These are phyloP conservation scores for Limnephilus marmoratus DNA, from an alignment of 2,888 invertebrate species.

Conservation along the genomic window DNA sequence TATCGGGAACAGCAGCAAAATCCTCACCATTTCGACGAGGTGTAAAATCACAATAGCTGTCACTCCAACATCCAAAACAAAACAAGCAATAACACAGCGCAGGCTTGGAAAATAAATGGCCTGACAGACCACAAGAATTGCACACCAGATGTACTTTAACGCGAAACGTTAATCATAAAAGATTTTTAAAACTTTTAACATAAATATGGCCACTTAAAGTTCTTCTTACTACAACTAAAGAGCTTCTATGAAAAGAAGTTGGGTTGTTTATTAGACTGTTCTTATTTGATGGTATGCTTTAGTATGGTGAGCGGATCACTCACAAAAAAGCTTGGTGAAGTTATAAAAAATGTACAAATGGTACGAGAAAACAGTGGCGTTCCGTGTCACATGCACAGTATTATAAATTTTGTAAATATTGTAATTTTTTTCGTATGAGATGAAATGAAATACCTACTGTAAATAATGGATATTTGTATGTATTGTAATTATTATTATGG, in stretches of 20 bases:
- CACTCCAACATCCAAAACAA: constrained; percentile 39
- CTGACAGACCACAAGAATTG: background rate
- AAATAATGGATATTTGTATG: no score
- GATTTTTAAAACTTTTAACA: background rate
- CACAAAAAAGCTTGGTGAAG: background rate
- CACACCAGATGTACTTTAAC: background rate
- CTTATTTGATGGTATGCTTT: background rate
- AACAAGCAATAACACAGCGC: constrained; percentile 39
- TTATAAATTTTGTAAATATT: background rate
- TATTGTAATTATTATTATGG: no score
- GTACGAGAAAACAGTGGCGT: background rate
- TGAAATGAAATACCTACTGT: no score
- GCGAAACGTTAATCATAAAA: background rate
- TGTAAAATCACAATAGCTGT: constrained; percentile 50
- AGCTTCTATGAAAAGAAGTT: background rate
- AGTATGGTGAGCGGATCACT: background rate
- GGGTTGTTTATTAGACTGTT: background rate
- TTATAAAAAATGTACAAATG: no score
- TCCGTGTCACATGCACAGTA: background rate
- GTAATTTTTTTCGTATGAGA: no score
- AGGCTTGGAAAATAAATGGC: background rate
- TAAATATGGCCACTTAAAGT: background rate
- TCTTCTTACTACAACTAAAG: background rate
- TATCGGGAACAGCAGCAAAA: constrained; percentile 11
- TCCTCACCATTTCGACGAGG: constrained; percentile 48